Evolutionary conservation across 2,113 vertebrate genomes (phyloP), one percentile per base, ranked within the genome.

Genomic region (Dicrurus megarhynchus): DNA sequence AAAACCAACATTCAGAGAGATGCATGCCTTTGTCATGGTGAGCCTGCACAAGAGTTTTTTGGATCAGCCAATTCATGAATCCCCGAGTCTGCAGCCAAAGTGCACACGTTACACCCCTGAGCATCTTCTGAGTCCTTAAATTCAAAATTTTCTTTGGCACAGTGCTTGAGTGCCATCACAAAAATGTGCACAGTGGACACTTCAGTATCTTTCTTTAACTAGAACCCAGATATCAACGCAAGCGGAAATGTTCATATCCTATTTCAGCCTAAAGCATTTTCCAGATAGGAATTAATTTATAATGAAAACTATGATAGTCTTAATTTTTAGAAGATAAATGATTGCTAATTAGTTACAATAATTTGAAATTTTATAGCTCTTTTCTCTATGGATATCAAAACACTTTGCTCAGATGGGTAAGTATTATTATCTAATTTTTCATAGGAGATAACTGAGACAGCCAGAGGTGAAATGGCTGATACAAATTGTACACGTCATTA

Each of bases 361-460:
- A 95, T 96, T 92, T 96, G 76, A 95, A 91, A 81, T 84, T 42
- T 95, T 84, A 92, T 37, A 82, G 77, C 80, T 87, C 77, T 94
- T 95, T 89, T 84, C 94, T 93, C 94, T 92, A 13, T 91, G 93
- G 91, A 84, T 94, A 95, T 94, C 84, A 92, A 94, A 96, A 95
- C 91, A 89, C 52, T 95, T 95, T 2, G 4, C 80, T 93, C 68
- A 91, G 83, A 96, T 65, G 77, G 52, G 41, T 87, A 91, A 92
- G 93, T 93, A 67, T 93, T 91, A 95, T 94, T 94, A 96, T 87
- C 89, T 87, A 90, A 89, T 94, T 92, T 95, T 93, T 95, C 93
- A 92, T 19, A 60, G 79, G 80, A 95, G 87, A 81, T 82, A 91
- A 91, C 80, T 44, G 89, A 95, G 74, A 90, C 87, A 95, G 81